A percentile compares a stretch with the other conserved stretches of the same genome.
Evolutionary conservation across 2,797 vertebrate species (phyloP).

Genomic region (Pseudochirops corinnae): DNA sequence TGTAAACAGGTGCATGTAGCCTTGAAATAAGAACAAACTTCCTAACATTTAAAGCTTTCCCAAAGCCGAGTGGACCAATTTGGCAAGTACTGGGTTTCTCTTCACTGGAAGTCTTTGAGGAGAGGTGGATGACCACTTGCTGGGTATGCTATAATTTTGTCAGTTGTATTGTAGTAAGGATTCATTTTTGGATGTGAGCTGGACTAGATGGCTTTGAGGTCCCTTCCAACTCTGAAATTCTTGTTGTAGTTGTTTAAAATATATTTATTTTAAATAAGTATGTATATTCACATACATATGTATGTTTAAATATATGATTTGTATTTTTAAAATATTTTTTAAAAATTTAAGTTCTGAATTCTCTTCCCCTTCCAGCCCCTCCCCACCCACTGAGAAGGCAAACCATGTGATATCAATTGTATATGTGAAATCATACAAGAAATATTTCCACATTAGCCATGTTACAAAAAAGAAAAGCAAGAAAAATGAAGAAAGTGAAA

Average conservation of each 20-base stretch:
- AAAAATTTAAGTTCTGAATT: not conserved
- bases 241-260: not conserved
- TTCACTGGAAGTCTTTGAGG: not conserved
- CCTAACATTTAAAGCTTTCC: not conserved
- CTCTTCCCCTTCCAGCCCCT: not conserved
- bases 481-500: not conserved
- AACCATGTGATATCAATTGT: not conserved
- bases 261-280: not conserved
- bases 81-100: not conserved
- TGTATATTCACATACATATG: not conserved
- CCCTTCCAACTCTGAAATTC: not conserved
- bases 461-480: not conserved
- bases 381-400: not conserved
- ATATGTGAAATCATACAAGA: not conserved
- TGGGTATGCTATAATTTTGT: not conserved
- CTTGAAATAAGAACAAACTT: not conserved
- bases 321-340: not conserved
- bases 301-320: not conserved
- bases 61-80: not conserved
- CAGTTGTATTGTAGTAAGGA: not conserved
- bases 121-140: not conserved
- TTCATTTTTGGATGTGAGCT: not conserved
- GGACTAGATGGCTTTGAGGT: not conserved
- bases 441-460: not conserved
- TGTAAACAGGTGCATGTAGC: not conserved